These are phyloP conservation scores for Trogon melanurus DNA, from an alignment of 2,113 vertebrate species.

Conservation along the genomic window DNA sequence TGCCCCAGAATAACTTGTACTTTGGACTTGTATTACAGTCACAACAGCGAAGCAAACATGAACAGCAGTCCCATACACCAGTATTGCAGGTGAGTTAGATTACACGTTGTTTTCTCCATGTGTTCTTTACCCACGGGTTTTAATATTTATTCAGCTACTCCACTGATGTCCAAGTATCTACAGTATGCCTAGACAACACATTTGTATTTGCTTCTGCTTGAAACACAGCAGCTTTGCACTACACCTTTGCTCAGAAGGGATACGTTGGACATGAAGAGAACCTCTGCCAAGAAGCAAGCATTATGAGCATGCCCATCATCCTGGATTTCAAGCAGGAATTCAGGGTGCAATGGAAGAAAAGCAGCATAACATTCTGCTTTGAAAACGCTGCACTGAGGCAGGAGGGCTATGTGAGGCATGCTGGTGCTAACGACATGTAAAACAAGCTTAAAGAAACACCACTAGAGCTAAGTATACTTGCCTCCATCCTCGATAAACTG, in stretches of 20 bases:
- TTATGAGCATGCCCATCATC: background rate
- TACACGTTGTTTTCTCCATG: background rate
- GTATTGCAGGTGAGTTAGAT: rapidly evolving
- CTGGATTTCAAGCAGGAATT: background rate
- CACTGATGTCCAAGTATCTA: background rate
- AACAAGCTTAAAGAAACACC: background rate
- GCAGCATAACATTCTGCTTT: background rate
- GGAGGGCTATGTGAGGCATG: rapidly evolving
- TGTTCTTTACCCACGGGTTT: rapidly evolving
- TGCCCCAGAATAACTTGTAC: background rate
- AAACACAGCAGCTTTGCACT: background rate
- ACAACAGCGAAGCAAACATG: background rate
- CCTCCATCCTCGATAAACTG: background rate
- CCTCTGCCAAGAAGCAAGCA: background rate
- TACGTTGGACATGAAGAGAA: background rate
- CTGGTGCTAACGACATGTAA: rapidly evolving
- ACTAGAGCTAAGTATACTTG: rapidly evolving
- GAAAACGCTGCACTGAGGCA: too few species aligned
- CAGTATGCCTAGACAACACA: background rate
- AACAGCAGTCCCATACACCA: background rate
- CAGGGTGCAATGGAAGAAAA: too few species aligned
- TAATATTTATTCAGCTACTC: background rate
- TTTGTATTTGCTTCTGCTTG: background rate
- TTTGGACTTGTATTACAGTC: background rate
- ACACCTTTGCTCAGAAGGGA: background rate